A percentile compares a stretch with the other conserved stretches of the same genome.
Conservation (phyloP, 2,113 vertebrate genomes). For the Sinocyclocheilus anshuiensis region DNA sequence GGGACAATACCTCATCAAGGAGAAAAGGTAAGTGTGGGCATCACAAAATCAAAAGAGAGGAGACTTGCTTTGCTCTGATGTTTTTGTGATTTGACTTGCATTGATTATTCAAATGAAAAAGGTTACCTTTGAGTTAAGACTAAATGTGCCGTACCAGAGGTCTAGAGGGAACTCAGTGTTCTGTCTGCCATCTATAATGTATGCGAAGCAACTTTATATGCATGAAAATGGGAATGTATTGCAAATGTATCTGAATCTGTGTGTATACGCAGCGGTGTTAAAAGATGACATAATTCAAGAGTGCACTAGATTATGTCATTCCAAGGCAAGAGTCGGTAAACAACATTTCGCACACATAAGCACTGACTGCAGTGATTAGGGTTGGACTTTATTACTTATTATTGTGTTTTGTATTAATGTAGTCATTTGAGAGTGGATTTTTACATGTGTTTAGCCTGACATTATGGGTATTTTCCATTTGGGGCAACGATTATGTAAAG, state of each 20-base stretch:
- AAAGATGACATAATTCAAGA: neutral
- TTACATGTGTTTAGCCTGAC: neutral
- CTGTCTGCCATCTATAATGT: slow-evolving; percentile 44
- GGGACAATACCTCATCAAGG: slow-evolving; percentile 45
- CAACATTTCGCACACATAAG: neutral
- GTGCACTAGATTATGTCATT: neutral
- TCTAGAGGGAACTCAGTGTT: slow-evolving; percentile 17
- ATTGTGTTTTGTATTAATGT: neutral
- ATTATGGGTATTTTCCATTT: neutral
- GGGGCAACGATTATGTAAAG: neutral
- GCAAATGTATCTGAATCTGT: neutral
- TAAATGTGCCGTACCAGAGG: neutral
- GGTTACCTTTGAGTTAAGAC: neutral
- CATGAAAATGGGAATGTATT: neutral
- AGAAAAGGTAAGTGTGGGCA: slow-evolving; percentile 56
- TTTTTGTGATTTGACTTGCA: neutral
- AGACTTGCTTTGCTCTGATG: neutral
- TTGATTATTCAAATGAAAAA: neutral
- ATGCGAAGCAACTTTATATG: slow-evolving; percentile 38
- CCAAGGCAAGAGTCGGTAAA: neutral
- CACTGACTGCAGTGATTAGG: neutral
- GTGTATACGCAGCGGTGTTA: neutral
- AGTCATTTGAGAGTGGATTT: neutral
- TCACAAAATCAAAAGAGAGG: neutral
- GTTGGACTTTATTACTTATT: neutral